Evolutionary conservation across 2,797 vertebrate genomes (phyloP).

Genomic region (Parauchenoglanis punctatus): DNA sequence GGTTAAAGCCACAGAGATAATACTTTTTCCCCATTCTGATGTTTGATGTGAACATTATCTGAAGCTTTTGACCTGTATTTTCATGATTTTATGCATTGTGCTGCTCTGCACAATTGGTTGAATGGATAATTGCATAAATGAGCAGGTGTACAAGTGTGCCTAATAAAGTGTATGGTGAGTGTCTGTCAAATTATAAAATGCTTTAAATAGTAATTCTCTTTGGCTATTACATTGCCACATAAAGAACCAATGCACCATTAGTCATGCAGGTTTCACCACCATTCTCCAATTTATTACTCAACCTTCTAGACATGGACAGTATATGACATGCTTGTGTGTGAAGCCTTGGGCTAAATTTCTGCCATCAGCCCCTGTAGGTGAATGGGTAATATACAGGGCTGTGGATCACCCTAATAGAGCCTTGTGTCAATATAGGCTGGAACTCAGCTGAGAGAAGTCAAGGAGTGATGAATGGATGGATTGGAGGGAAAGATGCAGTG

Average conservation of each 20-base stretch:
- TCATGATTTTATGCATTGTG: no score
- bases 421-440: constrained; percentile 61
- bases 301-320: neutral
- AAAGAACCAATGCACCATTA: neutral
- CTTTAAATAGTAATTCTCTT: neutral
- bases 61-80: no score
- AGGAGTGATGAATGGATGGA: constrained; percentile 66
- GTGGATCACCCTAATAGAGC: constrained; percentile 71
- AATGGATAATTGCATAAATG: no score
- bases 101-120: no score
- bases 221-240: neutral
- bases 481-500: constrained; percentile 68
- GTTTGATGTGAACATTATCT: no score
- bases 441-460: constrained; percentile 62
- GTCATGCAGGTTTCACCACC: neutral
- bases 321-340: constrained; percentile 53
- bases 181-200: neutral
- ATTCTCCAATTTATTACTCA: neutral
- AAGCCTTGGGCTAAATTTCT: constrained; percentile 61
- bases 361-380: constrained; percentile 63
- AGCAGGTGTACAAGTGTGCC: no score
- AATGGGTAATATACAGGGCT: constrained; percentile 67
- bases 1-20: no score
- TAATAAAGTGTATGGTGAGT: no score
- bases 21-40: no score